A percentile compares a stretch with the other conserved stretches of the same genome.
phyloP scores from a whole-genome alignment of 2,888 invertebrate genomes.

The Campopleginae sp. region DNA sequence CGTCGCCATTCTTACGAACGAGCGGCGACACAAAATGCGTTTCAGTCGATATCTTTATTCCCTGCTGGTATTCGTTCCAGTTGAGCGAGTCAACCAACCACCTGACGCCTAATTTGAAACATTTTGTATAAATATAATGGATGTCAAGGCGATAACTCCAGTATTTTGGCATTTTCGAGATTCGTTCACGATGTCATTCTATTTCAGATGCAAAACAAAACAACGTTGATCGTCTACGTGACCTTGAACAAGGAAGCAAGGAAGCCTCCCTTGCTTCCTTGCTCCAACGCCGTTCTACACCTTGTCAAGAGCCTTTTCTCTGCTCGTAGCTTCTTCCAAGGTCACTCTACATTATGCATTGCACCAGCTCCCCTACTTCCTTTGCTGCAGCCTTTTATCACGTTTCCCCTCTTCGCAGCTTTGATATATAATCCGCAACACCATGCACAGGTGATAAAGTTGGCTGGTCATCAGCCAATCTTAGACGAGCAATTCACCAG shows the following conservation, averaged over 20 bases:
- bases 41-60: conserved; percentile 60
- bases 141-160: background rate
- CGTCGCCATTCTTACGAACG: conserved; percentile 21
- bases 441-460: conserved; percentile 40
- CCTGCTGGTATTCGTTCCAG: background rate
- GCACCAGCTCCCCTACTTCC: conserved; percentile 50
- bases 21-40: conserved; percentile 12
- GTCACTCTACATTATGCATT: background rate
- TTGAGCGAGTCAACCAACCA: background rate
- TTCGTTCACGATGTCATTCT: background rate
- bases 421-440: conserved; percentile 29
- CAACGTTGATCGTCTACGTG: background rate
- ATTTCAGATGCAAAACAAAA: background rate
- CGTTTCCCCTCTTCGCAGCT: conserved; percentile 23
- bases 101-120: background rate
- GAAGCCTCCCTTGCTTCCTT: background rate
- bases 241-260: too few species aligned
- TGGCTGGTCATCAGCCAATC: conserved; percentile 28
- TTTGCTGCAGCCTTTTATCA: conserved; percentile 24
- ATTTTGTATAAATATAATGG: background rate
- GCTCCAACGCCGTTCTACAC: background rate
- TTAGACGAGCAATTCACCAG: conserved; percentile 6
- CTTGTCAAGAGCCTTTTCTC: conserved; percentile 3
- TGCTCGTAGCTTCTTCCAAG: conserved; percentile 10
- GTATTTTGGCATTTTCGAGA: background rate